A percentile compares a stretch with the other conserved stretches of the same genome.
Evolutionary conservation across 2,113 vertebrate genomes (phyloP).

Genomic region (Podarcis cretensis): DNA sequence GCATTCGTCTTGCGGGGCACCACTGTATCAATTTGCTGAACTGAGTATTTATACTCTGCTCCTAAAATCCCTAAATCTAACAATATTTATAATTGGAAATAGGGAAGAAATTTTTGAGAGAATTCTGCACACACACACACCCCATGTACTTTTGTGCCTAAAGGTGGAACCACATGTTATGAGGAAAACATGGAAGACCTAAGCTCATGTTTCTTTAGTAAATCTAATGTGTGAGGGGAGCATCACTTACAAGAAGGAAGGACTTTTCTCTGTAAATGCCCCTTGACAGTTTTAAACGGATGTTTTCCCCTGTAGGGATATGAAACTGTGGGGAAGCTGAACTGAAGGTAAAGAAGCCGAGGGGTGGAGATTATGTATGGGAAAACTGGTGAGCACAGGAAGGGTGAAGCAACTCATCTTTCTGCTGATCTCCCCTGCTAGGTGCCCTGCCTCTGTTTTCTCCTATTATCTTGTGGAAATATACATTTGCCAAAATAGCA

Average conservation of each 20-base stretch:
- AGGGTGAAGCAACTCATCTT: not conserved
- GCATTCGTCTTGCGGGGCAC: too few relatives aligned
- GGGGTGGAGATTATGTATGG: not conserved
- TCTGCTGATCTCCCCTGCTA: not conserved
- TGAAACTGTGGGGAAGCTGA: not conserved
- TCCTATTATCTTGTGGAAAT: not conserved
- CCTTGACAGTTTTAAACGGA: not conserved
- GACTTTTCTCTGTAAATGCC: not conserved
- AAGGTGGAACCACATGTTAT: not conserved
- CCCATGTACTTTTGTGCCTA: not conserved
- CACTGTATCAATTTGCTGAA: not conserved
- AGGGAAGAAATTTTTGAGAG: too few relatives aligned
- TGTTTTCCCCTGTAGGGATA: too few relatives aligned
- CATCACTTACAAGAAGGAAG: not conserved
- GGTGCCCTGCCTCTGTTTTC: too few relatives aligned
- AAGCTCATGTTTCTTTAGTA: not conserved
- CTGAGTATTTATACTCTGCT: not conserved
- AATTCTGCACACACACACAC: too few relatives aligned
- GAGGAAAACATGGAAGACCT: too few relatives aligned
- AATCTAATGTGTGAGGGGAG: not conserved
- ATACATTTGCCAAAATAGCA: not conserved
- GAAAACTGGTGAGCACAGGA: not conserved
- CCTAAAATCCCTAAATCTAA: not conserved
- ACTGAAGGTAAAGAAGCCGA: not conserved
- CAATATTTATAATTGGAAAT: not conserved